Conservation (phyloP, 2,113 vertebrate genomes). For the Crotalus viridis region DNA sequence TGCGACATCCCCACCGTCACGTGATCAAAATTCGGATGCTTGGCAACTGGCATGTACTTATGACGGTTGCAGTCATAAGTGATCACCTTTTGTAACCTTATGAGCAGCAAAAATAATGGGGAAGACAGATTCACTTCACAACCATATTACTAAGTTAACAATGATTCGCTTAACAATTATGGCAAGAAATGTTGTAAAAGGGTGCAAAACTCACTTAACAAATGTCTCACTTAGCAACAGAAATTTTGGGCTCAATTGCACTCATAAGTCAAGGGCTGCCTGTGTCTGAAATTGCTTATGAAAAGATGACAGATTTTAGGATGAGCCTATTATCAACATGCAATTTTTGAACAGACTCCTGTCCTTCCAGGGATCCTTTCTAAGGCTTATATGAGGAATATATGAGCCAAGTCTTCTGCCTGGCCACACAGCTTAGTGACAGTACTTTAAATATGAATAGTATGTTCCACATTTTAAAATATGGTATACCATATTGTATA, state of each 20-base stretch:
- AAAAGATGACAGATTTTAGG: not conserved
- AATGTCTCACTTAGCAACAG: not conserved
- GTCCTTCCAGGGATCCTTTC: not conserved
- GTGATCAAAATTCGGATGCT: no score
- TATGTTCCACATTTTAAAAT: not conserved
- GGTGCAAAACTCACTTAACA: not conserved
- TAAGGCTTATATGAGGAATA: not conserved
- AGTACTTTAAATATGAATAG: not conserved
- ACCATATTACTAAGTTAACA: not conserved
- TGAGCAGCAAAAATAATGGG: not conserved
- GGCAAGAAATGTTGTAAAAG: not conserved
- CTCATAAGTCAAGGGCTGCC: not conserved
- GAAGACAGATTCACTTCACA: not conserved
- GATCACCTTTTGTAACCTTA: not conserved
- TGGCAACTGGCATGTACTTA: not conserved
- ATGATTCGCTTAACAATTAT: not conserved
- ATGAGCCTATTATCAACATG: not conserved
- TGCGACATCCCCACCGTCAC: not conserved
- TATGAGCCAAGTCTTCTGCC: not conserved
- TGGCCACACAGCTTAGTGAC: not conserved
- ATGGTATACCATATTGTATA: not conserved
- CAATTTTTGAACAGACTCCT: not conserved
- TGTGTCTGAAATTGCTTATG: not conserved
- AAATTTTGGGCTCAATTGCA: not conserved
- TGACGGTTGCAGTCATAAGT: not conserved